These are phyloP conservation scores for Perccottus glenii DNA, from an alignment of 2,113 vertebrate genomes.

Conservation along the genomic window DNA sequence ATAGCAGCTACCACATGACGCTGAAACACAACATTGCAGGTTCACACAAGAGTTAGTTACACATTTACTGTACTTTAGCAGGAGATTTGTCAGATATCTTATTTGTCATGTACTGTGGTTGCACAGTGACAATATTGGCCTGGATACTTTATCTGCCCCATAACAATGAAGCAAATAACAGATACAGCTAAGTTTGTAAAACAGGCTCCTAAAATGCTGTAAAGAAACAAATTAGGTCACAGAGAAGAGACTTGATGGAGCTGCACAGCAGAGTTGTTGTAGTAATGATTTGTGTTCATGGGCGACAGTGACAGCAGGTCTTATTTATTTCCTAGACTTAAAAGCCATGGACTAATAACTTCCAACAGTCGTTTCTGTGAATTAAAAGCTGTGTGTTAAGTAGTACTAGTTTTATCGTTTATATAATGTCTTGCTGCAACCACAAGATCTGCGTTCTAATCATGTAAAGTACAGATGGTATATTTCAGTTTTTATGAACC, in stretches of 20 bases:
- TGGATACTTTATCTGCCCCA: neutral
- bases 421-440: too few relatives aligned
- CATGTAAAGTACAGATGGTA: too few relatives aligned
- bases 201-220: slow-evolving; percentile 14
- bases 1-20: slow-evolving; percentile 91
- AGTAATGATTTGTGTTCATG: slow-evolving; percentile 30
- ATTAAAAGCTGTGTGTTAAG: neutral
- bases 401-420: neutral
- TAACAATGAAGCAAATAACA: slow-evolving; percentile 1
- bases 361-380: neutral
- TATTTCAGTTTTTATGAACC: slow-evolving; percentile 7
- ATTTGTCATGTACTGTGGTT: neutral
- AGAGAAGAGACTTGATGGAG: slow-evolving; percentile 11
- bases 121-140: neutral
- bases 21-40: slow-evolving; percentile 64
- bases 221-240: slow-evolving; percentile 26
- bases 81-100: neutral
- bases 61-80: neutral
- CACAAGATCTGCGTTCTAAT: neutral
- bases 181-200: neutral
- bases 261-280: slow-evolving; percentile 18
- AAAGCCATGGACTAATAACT: slow-evolving; percentile 5
- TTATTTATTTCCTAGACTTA: slow-evolving; percentile 8
- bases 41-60: neutral
- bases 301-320: slow-evolving; percentile 8